These are phyloP conservation scores for Aspidiotus destructor DNA, from an alignment of 2,888 invertebrate genomes.

Conservation along the genomic window DNA sequence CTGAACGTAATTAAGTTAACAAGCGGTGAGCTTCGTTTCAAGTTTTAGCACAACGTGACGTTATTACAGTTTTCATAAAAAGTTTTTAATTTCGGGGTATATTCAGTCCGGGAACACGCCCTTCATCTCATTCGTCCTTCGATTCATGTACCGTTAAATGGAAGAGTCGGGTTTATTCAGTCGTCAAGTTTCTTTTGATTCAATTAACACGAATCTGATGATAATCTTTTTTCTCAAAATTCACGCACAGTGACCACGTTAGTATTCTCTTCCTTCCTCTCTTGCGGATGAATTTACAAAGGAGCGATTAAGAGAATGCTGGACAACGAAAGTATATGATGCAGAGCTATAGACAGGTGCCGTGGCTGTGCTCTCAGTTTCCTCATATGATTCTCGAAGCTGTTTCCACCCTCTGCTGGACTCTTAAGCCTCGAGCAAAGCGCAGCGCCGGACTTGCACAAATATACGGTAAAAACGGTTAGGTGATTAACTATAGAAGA, in stretches of 20 bases:
- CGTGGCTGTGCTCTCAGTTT: no score
- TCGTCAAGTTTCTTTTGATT: not conserved
- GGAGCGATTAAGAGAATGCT: no score
- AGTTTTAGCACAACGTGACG: no score
- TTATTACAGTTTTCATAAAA: no score
- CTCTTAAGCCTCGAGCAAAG: not conserved
- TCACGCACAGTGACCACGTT: not conserved
- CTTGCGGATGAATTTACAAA: not conserved
- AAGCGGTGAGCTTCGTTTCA: no score
- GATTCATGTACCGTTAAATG: not conserved
- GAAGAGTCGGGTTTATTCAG: not conserved
- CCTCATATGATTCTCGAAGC: no score
- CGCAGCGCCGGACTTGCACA: not conserved
- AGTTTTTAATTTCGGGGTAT: no score
- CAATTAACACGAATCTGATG: not conserved
- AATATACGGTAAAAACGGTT: slow-evolving; percentile 9
- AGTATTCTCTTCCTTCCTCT: not conserved
- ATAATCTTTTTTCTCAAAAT: no score
- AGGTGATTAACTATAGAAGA: not conserved
- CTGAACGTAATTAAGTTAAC: no score
- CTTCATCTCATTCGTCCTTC: not conserved
- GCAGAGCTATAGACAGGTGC: no score
- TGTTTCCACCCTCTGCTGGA: not conserved
- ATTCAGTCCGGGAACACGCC: not conserved
- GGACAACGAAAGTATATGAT: no score